Conservation (phyloP, 2,113 vertebrate species). For the Ciconia maguari region DNA sequence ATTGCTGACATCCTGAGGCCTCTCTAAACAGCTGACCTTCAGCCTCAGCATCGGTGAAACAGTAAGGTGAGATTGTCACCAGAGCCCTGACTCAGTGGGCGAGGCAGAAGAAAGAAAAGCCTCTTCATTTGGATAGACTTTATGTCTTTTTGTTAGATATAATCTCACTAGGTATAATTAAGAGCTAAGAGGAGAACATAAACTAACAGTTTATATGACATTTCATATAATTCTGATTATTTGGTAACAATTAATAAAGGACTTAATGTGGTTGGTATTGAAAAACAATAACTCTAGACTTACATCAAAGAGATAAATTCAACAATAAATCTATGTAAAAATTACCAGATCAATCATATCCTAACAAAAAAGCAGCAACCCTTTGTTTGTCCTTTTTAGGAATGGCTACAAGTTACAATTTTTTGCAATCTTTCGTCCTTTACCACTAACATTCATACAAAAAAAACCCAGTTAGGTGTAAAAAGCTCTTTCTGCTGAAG, state of each 20-base stretch:
- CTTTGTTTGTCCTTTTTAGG: neutral
- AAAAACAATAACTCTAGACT: neutral
- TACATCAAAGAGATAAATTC: neutral
- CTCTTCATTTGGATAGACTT: neutral
- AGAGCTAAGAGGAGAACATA: neutral
- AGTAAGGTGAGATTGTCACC: neutral
- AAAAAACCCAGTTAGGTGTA: neutral
- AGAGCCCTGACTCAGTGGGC: neutral
- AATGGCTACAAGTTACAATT: neutral
- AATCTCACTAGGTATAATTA: neutral
- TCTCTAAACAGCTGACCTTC: neutral
- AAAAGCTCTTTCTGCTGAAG: neutral
- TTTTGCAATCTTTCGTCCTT: neutral
- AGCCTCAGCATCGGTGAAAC: neutral
- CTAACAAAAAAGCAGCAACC: neutral
- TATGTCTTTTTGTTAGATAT: neutral
- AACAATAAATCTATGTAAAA: neutral
- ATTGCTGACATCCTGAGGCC: neutral
- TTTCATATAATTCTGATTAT: neutral
- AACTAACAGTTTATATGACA: neutral
- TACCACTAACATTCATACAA: neutral
- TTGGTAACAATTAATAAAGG: neutral
- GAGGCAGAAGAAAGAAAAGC: neutral
- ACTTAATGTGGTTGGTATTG: neutral
- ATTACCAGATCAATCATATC: neutral